Conservation (phyloP, 2,888 invertebrate species). For the Pterobdella sp. region DNA sequence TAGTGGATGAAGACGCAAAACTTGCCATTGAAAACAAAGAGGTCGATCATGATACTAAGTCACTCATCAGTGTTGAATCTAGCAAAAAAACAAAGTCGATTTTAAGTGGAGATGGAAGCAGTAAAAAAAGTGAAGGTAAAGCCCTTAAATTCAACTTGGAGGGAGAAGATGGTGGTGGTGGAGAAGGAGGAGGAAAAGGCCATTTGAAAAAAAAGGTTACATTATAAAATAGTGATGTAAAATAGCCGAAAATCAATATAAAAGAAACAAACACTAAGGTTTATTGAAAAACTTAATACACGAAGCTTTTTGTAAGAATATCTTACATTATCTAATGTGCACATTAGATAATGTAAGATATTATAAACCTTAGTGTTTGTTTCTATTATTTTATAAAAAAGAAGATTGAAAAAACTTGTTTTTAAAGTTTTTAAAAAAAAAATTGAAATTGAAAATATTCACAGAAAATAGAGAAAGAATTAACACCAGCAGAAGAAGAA, state of each 20-base stretch:
- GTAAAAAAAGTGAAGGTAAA: not conserved
- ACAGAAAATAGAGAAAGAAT: not conserved
- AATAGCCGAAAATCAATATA: not conserved
- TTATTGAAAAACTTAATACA: too few species aligned
- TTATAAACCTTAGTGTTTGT: too few species aligned
- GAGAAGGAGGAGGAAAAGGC: not conserved
- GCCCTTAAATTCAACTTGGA: not conserved
- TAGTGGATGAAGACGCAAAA: not conserved
- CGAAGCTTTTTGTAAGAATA: too few species aligned
- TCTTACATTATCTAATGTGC: too few species aligned
- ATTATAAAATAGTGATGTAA: not conserved
- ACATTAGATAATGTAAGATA: too few species aligned
- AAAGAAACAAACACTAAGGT: too few species aligned
- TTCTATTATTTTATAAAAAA: too few species aligned
- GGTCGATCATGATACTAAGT: not conserved
- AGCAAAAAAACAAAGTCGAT: not conserved
- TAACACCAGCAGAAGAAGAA: slow-evolving; percentile 5
- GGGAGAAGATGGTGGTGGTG: not conserved
- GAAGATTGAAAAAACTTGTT: too few species aligned
- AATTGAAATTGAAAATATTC: too few species aligned
- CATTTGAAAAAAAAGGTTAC: not conserved
- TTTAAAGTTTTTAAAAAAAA: too few species aligned
- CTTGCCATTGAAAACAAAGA: not conserved
- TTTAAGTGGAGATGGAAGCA: not conserved
- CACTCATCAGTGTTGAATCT: not conserved